These are phyloP conservation scores for Pipistrellus pygmaeus DNA, from an alignment of 2,797 vertebrate species.

Conservation along the genomic window DNA sequence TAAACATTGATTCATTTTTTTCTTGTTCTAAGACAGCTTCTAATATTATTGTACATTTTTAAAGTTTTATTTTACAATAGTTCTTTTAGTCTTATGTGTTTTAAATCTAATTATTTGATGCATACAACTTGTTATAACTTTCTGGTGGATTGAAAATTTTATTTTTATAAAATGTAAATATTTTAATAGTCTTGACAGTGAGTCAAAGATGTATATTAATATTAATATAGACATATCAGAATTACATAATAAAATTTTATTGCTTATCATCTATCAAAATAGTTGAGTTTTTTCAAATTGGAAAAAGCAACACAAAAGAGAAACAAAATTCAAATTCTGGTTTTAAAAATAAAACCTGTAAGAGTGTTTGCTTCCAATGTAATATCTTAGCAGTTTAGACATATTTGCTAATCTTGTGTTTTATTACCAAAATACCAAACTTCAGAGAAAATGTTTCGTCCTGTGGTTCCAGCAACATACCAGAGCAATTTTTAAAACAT, in stretches of 20 bases:
- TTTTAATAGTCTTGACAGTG: neutral
- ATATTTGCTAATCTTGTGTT: neutral
- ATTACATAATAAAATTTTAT: neutral
- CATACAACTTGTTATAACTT: neutral
- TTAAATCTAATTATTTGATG: neutral
- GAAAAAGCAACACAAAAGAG: neutral
- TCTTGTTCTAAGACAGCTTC: neutral
- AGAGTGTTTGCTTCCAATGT: neutral
- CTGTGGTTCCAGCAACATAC: neutral
- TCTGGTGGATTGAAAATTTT: neutral
- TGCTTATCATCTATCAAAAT: neutral
- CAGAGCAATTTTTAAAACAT: neutral
- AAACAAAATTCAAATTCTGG: neutral
- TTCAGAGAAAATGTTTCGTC: neutral
- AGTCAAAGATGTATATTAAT: neutral
- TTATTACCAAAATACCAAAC: neutral
- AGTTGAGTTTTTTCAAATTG: neutral
- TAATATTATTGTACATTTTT: neutral
- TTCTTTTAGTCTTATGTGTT: neutral
- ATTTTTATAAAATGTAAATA: slow-evolving; percentile 7
- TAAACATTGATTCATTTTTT: neutral
- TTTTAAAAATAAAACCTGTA: neutral
- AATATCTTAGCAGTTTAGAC: neutral
- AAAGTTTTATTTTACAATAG: neutral
- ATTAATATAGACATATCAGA: neutral